A percentile compares a stretch with the other conserved stretches of the same genome.
Conservation (phyloP, 2,113 vertebrate species). For the Salvelinus sp. region DNA sequence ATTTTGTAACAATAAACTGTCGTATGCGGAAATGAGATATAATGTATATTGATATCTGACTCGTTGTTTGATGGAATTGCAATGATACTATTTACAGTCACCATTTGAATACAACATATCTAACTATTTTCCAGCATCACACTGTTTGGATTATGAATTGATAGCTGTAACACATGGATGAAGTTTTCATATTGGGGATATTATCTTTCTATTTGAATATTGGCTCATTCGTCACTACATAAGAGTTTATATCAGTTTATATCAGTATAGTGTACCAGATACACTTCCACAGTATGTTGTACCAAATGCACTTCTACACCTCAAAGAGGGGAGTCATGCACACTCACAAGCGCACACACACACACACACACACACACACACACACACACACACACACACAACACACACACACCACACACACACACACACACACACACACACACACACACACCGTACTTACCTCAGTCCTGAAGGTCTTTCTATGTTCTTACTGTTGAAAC, state of each 20-base stretch:
- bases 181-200: neutral
- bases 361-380: neutral
- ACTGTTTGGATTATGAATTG: too few relatives aligned
- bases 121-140: neutral
- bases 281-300: neutral
- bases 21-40: too few relatives aligned
- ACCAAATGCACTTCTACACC: neutral
- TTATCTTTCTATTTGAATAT: neutral
- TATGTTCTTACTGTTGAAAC: neutral
- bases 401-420: neutral
- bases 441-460: conserved; percentile 2
- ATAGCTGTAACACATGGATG: too few relatives aligned
- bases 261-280: neutral
- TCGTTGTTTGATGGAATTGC: too few relatives aligned
- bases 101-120: neutral
- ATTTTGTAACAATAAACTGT: too few relatives aligned
- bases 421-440: neutral
- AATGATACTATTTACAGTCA: too few relatives aligned
- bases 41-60: too few relatives aligned
- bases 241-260: neutral
- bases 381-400: too few relatives aligned
- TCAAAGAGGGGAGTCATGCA: neutral
- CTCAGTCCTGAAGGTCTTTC: conserved; percentile 1
- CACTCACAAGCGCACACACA: neutral
- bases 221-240: neutral